Evolutionary conservation across 2,888 invertebrate species (phyloP).

Genomic region (Cotesia congregata): DNA sequence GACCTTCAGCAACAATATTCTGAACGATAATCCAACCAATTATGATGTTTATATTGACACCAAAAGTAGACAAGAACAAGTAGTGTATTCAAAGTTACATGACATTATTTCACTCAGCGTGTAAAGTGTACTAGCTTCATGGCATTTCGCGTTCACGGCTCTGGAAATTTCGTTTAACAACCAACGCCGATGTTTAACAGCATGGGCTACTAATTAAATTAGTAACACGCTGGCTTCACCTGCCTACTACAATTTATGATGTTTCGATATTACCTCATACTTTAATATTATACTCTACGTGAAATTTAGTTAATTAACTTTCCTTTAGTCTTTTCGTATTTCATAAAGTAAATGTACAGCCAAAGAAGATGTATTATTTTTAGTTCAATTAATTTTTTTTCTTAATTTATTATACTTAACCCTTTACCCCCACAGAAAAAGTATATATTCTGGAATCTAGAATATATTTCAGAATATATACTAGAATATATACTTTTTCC

Average conservation of each 20-base stretch:
- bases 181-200: constrained; percentile 31
- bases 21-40: constrained; percentile 62
- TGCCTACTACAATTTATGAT: constrained; percentile 25
- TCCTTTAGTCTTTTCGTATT: background rate
- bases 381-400: background rate
- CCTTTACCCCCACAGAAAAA: no score
- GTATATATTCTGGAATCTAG: no score
- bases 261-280: constrained; percentile 34
- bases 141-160: constrained; percentile 29
- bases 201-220: constrained; percentile 49
- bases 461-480: no score
- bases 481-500: no score
- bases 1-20: constrained; percentile 62
- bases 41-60: constrained; percentile 45
- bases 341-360: background rate
- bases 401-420: background rate
- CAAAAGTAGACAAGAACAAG: background rate
- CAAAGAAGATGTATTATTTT: background rate
- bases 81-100: background rate
- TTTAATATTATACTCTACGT: constrained; percentile 30
- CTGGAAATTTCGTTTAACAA: constrained; percentile 36
- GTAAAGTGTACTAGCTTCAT: constrained; percentile 7
- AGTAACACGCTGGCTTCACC: constrained; percentile 39
- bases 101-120: constrained; percentile 2
- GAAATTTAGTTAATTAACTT: constrained; percentile 32